These are phyloP conservation scores for Rostratula benghalensis DNA, from an alignment of 2,113 vertebrate genomes.

Conservation along the genomic window DNA sequence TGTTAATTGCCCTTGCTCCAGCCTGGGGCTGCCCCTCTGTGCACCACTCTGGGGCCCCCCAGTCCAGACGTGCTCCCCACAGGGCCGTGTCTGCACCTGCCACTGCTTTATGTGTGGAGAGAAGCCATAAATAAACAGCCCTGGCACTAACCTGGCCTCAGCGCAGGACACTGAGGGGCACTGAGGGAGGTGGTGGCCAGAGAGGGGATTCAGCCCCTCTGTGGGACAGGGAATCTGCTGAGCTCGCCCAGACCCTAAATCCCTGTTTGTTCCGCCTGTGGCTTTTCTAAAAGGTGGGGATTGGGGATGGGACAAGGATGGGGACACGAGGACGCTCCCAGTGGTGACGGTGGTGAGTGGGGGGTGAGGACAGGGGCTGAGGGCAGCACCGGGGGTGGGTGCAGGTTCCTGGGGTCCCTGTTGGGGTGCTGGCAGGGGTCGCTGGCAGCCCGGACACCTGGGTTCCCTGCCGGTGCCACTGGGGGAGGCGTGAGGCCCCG, in stretches of 20 bases:
- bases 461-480: not conserved
- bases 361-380: too few species aligned
- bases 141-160: not conserved
- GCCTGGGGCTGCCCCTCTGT: not conserved
- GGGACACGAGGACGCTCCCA: not conserved
- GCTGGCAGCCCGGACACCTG: accelerated
- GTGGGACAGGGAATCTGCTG: constrained; percentile 46
- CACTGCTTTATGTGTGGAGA: not conserved
- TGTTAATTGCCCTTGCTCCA: not conserved
- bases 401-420: accelerated
- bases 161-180: not conserved
- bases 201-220: accelerated
- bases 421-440: not conserved
- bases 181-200: not conserved
- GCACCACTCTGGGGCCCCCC: not conserved
- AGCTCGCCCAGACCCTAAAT: constrained; percentile 45
- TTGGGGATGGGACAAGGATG: not conserved
- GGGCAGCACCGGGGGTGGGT: not conserved
- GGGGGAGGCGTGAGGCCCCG: not conserved
- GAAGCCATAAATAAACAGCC: not conserved
- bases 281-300: constrained; percentile 44
- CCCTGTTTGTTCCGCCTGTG: constrained; percentile 55
- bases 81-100: accelerated
- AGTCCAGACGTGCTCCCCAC: accelerated
- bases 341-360: not conserved